Base-by-base conservation (phyloP, 1,140 invertebrate genomes). In the Rhyzopertha dominica region DNA sequence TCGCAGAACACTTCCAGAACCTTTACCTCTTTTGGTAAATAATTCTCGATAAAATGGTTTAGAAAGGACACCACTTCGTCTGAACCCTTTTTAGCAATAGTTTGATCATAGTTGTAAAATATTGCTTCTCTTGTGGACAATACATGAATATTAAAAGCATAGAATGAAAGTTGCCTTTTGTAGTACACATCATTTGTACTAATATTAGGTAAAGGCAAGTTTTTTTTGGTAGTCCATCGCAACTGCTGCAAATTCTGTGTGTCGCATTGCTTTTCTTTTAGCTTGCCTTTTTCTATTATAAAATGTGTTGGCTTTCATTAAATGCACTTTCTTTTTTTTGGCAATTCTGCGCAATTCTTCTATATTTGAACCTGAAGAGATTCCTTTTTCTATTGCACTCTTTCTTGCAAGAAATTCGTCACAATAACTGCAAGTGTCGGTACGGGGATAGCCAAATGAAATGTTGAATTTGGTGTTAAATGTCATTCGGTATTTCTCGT, bases 131-230 rank as follows among this genome's bases (percentile, higher is more conserved):
- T 29, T 22, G 43, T 36, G 5, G 43, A 51, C 13, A 43, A 18
- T 3, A 30, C 29, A 25, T 53, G 45, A 38, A 54, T 49, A 35
- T 54, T 54, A 35, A 54, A 53, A 9, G 10, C 22, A 39, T 41
- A 48, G 41, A 52, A 23, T 29, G 23, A 40, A 20, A 53, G 32
- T 25, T 49, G 28, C 24, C 49, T 36, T 47, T 42, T 47, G 39
- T 53, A 53, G 30, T 53, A 53, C 13, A 53, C 48, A 29, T 53
- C 44, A 34, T 54, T 53, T 13, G 40, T 53, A 10, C 26, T 26
- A 26, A 51, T 50, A 26, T 51, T 50, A 12, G 37, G 39, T 7
- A 19, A 14, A 14, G 16, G 39, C 3, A 50, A 25, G 28, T 51
- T 51, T 43, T n/a, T 53, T 53, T 19, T 14, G 19, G 31, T 47